Evolutionary conservation across 2,888 invertebrate species (phyloP), one percentile per base, ranked within the genome.

Genomic region (Epinotia bilunana): DNA sequence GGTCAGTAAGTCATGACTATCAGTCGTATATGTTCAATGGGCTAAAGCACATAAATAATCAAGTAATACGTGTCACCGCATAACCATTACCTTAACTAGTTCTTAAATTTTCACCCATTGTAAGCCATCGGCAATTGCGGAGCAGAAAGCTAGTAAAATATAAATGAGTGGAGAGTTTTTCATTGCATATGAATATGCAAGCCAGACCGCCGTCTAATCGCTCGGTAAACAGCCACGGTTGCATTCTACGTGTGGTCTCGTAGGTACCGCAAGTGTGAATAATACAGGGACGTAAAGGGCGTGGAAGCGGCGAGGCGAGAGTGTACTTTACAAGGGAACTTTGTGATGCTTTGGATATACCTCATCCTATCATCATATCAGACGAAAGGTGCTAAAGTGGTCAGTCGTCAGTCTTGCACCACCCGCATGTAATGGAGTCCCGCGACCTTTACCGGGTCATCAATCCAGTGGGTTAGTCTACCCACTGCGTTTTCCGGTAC

Each of bases 181-280:
- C 76, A 73, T 77, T 78, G 73, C 77, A 73, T 73, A 77, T 78
- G 78, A 77, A 79, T 79, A 78, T 76, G 78, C 72, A 71, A 65
- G 65, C 46, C 72, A 58, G 62, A 73, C 65, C 62, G 73, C 75
- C 76, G 77, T 72, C 77, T 78, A 78, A 78, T 79, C 77, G 79
- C 74, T 79, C 80, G 74, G 63, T 78, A 80, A 79, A 81, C 78
- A 77, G 77, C 77, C 64, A 73, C 77, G 78, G 72, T 57, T 76
- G 76, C 73, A 71, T 76, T 76, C 70, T 77, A 68, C 77, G 77
- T 77, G 77, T 77, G 77, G 77, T 77, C 77, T 74, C 55, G 60
- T 71, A 28, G 23, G 23, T 28, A 77, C 77, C 77, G 72, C 77
- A 77, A 72, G 63, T 75, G 77, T 72, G 69, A 70, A 74, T 67